Base-by-base conservation (phyloP, 2,113 vertebrate genomes). In the Pomatostomus ruficeps region DNA sequence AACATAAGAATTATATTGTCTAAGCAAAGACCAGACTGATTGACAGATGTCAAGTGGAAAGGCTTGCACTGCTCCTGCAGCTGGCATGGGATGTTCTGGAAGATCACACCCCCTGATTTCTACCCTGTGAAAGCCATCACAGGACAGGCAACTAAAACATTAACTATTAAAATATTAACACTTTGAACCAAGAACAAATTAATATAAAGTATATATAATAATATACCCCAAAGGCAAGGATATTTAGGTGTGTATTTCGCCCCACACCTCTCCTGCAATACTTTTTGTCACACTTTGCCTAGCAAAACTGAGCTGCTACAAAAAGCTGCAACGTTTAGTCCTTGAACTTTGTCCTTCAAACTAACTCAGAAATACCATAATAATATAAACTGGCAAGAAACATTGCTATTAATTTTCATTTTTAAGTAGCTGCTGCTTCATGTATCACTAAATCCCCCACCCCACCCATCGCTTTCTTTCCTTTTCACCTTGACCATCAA, bases 191-290 rank as follows among this genome's bases (percentile, higher is more conserved):
- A 73, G 63, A 83, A 49, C 1, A 65, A 48, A 6, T 31, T 0
- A 61, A 20, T 21, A 65, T 6, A 45, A 65, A 83, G 0, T 7
- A 52, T 4, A 12, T 52, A 22, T 6, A 68, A 67, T 28, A 68
- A 52, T 13, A 6, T 3, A 67, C 10, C 10, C 55, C 6, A 16
- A n/a, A 62, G 48, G 10, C 8, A 65, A 80, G 21, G 0, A 0
- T 26, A 35, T 48, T 75, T 48, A 9, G 33, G 25, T 20, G 2
- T 20, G 10, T 7, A 14, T 58, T 74, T 62, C 55, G 83, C 6
- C 54, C 29, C 31, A 29, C 2, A 43, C 1, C 43, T 75, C 14
- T 78, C 26, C 5, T 55, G 12, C 10, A 57, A 36, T 20, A n/a
- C 3, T 43, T 61, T 85, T 61, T 52, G 3, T 40, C 36, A 43